phyloP scores from a whole-genome alignment of 2,888 invertebrate genomes.

The Pterostichus madidus region DNA sequence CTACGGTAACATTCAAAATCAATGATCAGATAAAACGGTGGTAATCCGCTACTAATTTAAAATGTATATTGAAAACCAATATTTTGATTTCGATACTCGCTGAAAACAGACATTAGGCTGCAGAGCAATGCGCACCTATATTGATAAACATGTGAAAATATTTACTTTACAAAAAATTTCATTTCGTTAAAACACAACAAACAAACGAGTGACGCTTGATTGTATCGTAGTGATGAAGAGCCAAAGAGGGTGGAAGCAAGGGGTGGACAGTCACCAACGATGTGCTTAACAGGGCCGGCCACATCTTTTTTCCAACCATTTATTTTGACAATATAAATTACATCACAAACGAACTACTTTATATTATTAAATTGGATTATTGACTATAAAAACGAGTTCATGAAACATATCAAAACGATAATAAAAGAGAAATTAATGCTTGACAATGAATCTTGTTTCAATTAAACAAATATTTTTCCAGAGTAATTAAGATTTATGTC shows the following conservation, averaged over 20 bases:
- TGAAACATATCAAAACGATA: not conserved
- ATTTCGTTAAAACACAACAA: conserved; percentile 66
- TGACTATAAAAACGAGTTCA: not conserved
- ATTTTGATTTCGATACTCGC: conserved; percentile 51
- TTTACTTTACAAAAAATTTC: conserved; percentile 63
- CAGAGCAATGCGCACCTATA: conserved; percentile 28
- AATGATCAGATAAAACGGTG: conserved; percentile 62
- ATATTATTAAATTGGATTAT: conserved; percentile 27
- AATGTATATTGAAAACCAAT: conserved; percentile 66
- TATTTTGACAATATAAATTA: conserved; percentile 30
- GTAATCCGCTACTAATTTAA: conserved; percentile 62
- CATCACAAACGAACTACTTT: conserved; percentile 34
- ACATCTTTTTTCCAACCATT: conserved; percentile 8
- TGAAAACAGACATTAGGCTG: conserved; percentile 32
- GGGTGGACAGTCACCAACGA: conserved; percentile 1
- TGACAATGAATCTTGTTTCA: not conserved
- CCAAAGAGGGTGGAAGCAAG: not conserved
- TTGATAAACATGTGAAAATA: conserved; percentile 64
- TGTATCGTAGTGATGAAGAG: conserved; percentile 51
- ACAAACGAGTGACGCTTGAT: conserved; percentile 61
- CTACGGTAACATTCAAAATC: conserved; percentile 18
- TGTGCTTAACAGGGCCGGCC: conserved; percentile 20
- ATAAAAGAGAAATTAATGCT: not conserved
- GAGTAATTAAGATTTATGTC: conserved; percentile 32
- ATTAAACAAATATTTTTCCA: conserved; percentile 9